Evolutionary conservation across 2,888 invertebrate species (phyloP).

Genomic region (Falcaria lacertinaria): DNA sequence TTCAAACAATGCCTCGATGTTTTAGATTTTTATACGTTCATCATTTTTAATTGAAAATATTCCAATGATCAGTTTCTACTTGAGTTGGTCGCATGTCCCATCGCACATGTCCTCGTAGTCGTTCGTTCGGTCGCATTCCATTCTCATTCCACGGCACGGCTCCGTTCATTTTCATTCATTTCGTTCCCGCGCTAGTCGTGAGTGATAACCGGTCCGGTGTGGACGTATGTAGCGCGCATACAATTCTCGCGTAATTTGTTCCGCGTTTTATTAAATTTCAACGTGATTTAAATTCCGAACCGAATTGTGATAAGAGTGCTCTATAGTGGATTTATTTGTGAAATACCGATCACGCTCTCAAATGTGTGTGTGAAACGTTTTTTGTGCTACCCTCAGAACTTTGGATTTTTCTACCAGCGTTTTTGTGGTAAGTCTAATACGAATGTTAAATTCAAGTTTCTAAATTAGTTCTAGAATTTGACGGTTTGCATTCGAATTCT

Average conservation of each 20-base stretch:
- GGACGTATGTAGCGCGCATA: slow-evolving; percentile 34
- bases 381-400: slow-evolving; percentile 42
- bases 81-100: slow-evolving; percentile 2
- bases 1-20: slow-evolving; percentile 31
- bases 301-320: slow-evolving; percentile 39
- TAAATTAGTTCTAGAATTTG: too few species aligned
- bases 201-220: slow-evolving; percentile 50
- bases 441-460: background rate
- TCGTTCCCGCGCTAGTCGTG: slow-evolving; percentile 51
- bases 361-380: slow-evolving; percentile 57
- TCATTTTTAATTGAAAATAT: background rate
- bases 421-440: slow-evolving; percentile 60
- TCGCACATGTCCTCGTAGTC: slow-evolving; percentile 23
- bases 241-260: slow-evolving; percentile 49
- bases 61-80: too few species aligned
- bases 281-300: slow-evolving; percentile 45
- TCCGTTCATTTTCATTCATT: slow-evolving; percentile 43
- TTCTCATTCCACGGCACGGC: slow-evolving; percentile 26
- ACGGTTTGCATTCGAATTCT: background rate
- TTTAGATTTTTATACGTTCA: slow-evolving; percentile 2
- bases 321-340: slow-evolving; percentile 40
- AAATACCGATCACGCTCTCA: slow-evolving; percentile 25
- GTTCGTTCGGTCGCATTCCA: slow-evolving; percentile 15
- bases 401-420: slow-evolving; percentile 59
- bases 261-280: slow-evolving; percentile 18